phyloP scores from a whole-genome alignment of 2,113 vertebrate species.

The Ailurus styani region DNA sequence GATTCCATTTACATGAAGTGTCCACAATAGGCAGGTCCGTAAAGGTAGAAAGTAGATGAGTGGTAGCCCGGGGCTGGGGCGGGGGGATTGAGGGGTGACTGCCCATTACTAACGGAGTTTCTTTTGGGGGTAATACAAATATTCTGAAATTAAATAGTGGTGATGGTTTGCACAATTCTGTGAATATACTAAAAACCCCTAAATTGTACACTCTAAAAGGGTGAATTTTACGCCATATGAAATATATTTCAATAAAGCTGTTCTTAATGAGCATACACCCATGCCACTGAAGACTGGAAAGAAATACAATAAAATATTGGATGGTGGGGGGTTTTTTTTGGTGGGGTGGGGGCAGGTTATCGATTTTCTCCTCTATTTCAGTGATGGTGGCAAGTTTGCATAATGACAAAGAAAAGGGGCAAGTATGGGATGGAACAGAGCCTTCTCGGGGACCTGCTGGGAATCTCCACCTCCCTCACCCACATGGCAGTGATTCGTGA shows the following conservation, averaged over 20 bases:
- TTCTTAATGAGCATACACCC: background rate
- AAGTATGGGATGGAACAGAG: background rate
- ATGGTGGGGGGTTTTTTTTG: background rate
- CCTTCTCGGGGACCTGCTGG: background rate
- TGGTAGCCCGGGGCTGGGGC: background rate
- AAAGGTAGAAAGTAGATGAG: background rate
- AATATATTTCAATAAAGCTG: constrained; percentile 1
- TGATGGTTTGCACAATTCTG: background rate
- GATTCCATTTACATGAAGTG: background rate
- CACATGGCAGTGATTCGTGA: background rate
- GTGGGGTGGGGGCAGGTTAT: background rate
- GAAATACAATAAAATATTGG: background rate
- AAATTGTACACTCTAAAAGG: background rate
- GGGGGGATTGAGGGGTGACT: background rate
- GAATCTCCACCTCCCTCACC: background rate
- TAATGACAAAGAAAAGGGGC: background rate
- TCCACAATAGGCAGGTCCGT: background rate
- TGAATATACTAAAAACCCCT: background rate
- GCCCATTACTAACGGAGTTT: background rate
- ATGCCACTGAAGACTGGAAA: background rate
- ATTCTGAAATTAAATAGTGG: background rate
- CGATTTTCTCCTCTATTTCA: background rate
- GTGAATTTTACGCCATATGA: background rate
- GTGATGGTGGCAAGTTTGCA: background rate
- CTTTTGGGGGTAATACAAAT: background rate